Evolutionary conservation across 2,113 vertebrate species (phyloP), one percentile per base, ranked within the genome.

Genomic region (Himantopus leucocephalus): DNA sequence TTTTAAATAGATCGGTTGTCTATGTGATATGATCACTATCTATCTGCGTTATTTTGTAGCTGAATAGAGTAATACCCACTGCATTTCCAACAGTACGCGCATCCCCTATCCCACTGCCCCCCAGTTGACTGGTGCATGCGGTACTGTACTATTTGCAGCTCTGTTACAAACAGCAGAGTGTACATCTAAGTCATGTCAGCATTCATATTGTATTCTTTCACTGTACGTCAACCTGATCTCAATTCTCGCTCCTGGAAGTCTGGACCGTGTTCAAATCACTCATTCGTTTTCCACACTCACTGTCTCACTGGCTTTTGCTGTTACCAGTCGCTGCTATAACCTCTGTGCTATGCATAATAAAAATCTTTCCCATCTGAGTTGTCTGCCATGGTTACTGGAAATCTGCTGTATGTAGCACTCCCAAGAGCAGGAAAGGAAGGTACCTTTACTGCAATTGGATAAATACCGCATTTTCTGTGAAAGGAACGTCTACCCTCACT

Each of bases 341-440:
- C 95, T 91, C 83, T 92, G 91, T 72, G 95, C 86, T 95, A 70
- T 68, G 91, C 91, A 97, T 97, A 95, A 96, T 91, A 95, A 96
- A 95, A 95, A 94, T 95, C 91, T 84, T 94, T 97, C 94, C 95
- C 94, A 95, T 97, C 86, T 87, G 94, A 95, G 70, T 75, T 55
- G 70, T 66, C 91, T 96, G 94, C 92, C 80, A 92, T 95, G 96
- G 96, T 95, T 97, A 96, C 95, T 97, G 89, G 94, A 97, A 97
- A 94, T 92, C 86, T 92, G 86, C 86, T 92, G 35, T 63, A 58
- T 59, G 74, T 27, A 85, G 77, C 62, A 79, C 59, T 97, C 95
- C 95, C 96, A 95, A 78, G 94, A 94, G 96, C 71, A 41, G 62
- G 60, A 90, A 79, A 87, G 56, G 77, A 95, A 89, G 88, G 39